Percentiles rank a stretch among this genome's conserved stretches.
phyloP scores from a whole-genome alignment of 2,888 invertebrate species.

The Parnassius orleans region DNA sequence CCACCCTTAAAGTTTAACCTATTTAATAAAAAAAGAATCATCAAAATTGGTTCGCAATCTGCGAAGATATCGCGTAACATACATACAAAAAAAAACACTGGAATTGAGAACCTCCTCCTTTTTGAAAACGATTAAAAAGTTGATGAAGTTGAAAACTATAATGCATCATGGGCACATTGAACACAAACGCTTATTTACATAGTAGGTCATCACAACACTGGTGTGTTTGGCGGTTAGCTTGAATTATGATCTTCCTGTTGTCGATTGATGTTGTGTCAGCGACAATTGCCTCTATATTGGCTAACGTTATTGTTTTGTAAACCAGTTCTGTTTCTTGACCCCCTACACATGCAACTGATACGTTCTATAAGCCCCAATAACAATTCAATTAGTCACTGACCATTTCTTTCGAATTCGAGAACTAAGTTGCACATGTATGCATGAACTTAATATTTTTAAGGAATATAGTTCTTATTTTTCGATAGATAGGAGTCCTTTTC shows the following conservation, averaged over 20 bases:
- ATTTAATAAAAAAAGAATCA: too few relatives aligned
- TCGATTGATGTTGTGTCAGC: constrained; percentile 17
- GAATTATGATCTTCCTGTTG: constrained; percentile 26
- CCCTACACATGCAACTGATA: constrained; percentile 8
- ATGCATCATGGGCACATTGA: too few relatives aligned
- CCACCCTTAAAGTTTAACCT: too few relatives aligned
- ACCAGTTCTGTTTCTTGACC: constrained; percentile 19
- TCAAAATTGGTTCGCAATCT: too few relatives aligned
- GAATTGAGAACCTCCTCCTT: too few relatives aligned
- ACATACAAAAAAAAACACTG: too few relatives aligned
- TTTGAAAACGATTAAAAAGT: too few relatives aligned
- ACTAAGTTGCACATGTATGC: too few relatives aligned
- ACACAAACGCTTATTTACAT: constrained; percentile 16
- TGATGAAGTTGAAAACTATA: too few relatives aligned
- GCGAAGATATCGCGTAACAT: too few relatives aligned
- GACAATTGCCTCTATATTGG: constrained; percentile 21
- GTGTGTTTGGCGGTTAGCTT: constrained; percentile 17
- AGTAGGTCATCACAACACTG: constrained; percentile 8
- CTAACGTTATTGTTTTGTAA: constrained; percentile 20
- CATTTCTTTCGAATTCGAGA: not conserved
- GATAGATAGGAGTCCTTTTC: not conserved
- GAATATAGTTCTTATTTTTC: too few relatives aligned
- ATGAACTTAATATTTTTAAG: too few relatives aligned
- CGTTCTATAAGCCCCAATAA: constrained; percentile 4
- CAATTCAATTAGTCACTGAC: constrained; percentile 13